Base-by-base conservation (phyloP, 2,888 invertebrate genomes). In the Odontocolon sp. region DNA sequence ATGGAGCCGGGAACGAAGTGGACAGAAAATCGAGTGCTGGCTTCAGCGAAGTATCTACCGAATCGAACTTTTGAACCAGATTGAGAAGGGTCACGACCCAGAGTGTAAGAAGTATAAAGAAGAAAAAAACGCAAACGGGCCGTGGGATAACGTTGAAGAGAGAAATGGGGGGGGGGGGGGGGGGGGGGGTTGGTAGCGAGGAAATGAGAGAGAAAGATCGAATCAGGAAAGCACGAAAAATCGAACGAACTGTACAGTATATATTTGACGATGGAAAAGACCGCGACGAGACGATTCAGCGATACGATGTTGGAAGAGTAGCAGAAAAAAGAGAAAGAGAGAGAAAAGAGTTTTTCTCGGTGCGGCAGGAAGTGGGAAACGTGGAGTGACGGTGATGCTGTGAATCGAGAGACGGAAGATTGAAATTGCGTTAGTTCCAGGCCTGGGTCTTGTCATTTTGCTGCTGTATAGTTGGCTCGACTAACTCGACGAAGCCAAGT, bases 361-460 rank as follows among this genome's bases (percentile, higher is more conserved):
- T 11, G 47, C 26, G 4, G 47, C 23, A 50, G 47, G 47, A 50
- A 50, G 47, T 11, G 47, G 8, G 26, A 26, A 50, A 50, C 23
- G 11, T n/a, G 6, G 3, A 8, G 47, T 50, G 47, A 50, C 47
- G 26, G n/a, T 26, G 23, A 50, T 2, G 47, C 47, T 3, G 47
- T 6, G 47, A 26, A 50, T 50, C 47, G 23, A 56, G 45, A 67
- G 42, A 68, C 68, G 72, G 67, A 74, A 69, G 36, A 54, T 42
- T 67, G 45, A 75, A 56, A 83, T 83, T 80, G 72, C 69, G 72
- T 63, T 50, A 50, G n/a, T 23, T 26, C 47, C 26, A 50, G 23
- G 26, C 5, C 26, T 3, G 4, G 26, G 23, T 26, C 0, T 4
- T 26, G 47, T 11, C 11, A 50, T 50, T 50, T 50, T 23, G 23